A percentile compares a stretch with the other conserved stretches of the same genome.
Evolutionary conservation across 1,140 invertebrate genomes (phyloP).

Genomic region (Whitmania pigra): DNA sequence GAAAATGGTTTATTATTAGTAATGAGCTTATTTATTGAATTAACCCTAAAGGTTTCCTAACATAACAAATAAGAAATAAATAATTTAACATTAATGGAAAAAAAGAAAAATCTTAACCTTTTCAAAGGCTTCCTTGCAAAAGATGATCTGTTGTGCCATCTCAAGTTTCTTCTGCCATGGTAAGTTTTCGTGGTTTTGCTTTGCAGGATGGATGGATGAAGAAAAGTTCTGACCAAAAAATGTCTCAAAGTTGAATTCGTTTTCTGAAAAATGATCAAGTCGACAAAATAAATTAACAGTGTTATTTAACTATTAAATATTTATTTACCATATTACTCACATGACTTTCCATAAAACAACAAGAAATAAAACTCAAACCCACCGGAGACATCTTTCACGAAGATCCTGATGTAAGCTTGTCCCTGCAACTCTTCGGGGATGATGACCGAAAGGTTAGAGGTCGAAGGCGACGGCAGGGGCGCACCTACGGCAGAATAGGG

Average conservation of each 20-base stretch:
- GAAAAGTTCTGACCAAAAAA: slow-evolving; percentile 4
- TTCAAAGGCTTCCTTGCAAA: slow-evolving; percentile 91
- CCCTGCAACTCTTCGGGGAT: slow-evolving; percentile 86
- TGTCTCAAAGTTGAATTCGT: background rate
- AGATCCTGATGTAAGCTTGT: slow-evolving; percentile 83
- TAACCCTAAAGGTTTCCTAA: background rate
- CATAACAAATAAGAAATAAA: no score
- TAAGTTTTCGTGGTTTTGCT: background rate
- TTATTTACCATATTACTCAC: no score
- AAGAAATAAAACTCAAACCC: background rate
- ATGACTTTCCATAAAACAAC: no score
- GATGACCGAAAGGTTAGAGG: slow-evolving; percentile 71
- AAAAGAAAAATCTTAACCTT: slow-evolving; percentile 44
- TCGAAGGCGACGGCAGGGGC: slow-evolving; percentile 40
- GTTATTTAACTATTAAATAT: no score
- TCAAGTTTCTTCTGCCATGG: slow-evolving; percentile 84
- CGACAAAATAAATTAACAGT: no score
- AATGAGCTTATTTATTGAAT: slow-evolving; percentile 1
- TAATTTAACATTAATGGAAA: no score
- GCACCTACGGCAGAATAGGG: slow-evolving; percentile 31
- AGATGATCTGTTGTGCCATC: slow-evolving; percentile 87
- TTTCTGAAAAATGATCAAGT: background rate
- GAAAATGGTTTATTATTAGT: slow-evolving; percentile 14
- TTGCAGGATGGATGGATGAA: background rate
- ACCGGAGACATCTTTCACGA: slow-evolving; percentile 62